Conservation (phyloP, 2,888 invertebrate species). For the Macaria liturata region DNA sequence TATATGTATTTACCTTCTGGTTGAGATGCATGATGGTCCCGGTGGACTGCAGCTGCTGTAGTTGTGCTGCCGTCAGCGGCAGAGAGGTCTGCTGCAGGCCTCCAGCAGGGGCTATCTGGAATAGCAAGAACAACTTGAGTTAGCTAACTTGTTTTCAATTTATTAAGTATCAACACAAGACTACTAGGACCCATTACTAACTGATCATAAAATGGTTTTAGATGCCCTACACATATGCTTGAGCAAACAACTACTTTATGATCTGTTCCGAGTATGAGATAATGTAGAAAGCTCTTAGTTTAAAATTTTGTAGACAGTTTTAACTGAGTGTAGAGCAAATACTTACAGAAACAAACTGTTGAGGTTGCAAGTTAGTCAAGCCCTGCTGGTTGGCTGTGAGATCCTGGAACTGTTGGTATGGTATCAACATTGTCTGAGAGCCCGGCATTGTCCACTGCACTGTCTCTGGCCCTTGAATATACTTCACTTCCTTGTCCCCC, state of each 20-base stretch:
- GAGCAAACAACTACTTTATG: no score
- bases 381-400: conserved; percentile 63
- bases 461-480: conserved; percentile 71
- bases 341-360: conserved; percentile 78
- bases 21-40: conserved; percentile 77
- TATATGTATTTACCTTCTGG: conserved; percentile 61
- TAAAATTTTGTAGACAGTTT: no score
- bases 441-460: conserved; percentile 77
- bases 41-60: conserved; percentile 72
- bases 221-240: no score
- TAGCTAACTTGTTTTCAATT: no score
- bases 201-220: no score
- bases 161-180: no score
- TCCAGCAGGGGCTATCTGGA: conserved; percentile 74
- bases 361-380: conserved; percentile 65
- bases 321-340: neutral
- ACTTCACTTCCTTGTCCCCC: conserved; percentile 74
- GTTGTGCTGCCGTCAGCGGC: conserved; percentile 68
- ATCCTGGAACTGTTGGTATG: conserved; percentile 76
- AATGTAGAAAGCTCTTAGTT: no score
- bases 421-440: conserved; percentile 77
- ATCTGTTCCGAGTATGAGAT: no score
- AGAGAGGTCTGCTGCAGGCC: conserved; percentile 69
- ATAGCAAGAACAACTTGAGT: no score
- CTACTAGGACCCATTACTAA: no score